Evolutionary conservation across 2,113 vertebrate genomes (phyloP).

Genomic region (Lophius piscatorius): DNA sequence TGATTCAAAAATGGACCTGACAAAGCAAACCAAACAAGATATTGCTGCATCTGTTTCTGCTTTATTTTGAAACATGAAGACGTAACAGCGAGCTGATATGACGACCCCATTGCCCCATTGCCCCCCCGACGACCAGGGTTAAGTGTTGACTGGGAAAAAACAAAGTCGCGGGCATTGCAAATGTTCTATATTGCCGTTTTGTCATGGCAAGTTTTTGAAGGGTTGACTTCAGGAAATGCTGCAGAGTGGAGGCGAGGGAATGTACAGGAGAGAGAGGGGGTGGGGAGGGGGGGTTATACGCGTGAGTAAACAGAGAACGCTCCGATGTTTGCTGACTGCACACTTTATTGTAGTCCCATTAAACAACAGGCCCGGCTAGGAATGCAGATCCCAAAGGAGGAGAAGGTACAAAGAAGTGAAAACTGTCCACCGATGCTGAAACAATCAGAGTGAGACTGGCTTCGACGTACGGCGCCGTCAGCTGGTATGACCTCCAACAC

Average conservation of each 20-base stretch:
- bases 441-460: conserved; percentile 40
- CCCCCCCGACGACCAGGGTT: conserved; percentile 15
- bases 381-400: conserved; percentile 57
- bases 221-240: conserved; percentile 52
- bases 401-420: conserved; percentile 36
- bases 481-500: conserved; percentile 25
- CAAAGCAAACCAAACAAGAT: no score
- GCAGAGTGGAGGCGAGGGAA: conserved; percentile 16
- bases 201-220: no score
- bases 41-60: conserved; percentile 13
- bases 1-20: conserved; percentile 25
- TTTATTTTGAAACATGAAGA: no score
- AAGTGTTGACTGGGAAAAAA: conserved; percentile 24
- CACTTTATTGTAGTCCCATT: conserved; percentile 67
- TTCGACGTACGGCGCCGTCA: no score
- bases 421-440: conserved; percentile 44
- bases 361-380: conserved; percentile 63
- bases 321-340: conserved; percentile 57
- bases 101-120: conserved; percentile 6
- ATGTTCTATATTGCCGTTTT: no score
- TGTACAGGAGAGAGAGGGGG: not conserved
- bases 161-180: conserved; percentile 1
- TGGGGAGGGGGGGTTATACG: conserved; percentile 17
- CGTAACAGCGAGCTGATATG: no score
- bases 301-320: conserved; percentile 45